Evolutionary conservation across 2,888 invertebrate species (phyloP), one percentile per base, ranked within the genome.

Genomic region (Megastigmus dorsalis): DNA sequence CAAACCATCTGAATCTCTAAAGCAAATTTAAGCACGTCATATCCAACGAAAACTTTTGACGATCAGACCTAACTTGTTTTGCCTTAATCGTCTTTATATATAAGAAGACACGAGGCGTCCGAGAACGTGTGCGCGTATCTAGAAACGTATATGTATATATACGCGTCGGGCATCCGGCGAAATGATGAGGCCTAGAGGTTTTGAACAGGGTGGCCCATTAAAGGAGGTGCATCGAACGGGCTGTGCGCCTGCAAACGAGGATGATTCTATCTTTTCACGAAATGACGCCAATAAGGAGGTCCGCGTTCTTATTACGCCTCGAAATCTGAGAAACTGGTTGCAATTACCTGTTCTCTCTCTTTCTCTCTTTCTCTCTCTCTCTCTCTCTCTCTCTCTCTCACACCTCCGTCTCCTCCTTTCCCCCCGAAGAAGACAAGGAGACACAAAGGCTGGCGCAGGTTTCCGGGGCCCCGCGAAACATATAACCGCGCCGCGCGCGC

Each of bases 251-350:
- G 28, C 54, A 75, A 69, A 75, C 36, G 72, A 74, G 68, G 69
- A 75, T 75, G 68, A 71, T 75, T 74, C 63, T n/a, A n/a, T n/a
- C 68, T 67, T 74, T 63, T n/a, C n/a, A 43, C 71, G 50, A 68
- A 78, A 78, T 74, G 76, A 76, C 71, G 67, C 71, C 76, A 71
- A 74, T 74, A 75, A 75, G 75, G 50, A 55, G 59, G 45, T 38
- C 67, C 59, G 71, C 76, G 67, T 76, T 72, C 78, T 78, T 70
- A 75, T 78, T 78, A 78, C 76, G 72, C 69, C 59, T 76, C 68
- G 67, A 75, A 76, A 78, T 76, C 76, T 70, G 76, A 78, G 76
- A 76, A 78, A 74, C 78, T 75, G 76, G 74, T 75, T 54, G 72
- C 72, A 76, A 78, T 78, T 78, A 76, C 66, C 36, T 18, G 43